These are phyloP conservation scores for Palythoa caribaeorum DNA, from an alignment of 92 coral and sea anemone genomes.

Conservation along the genomic window DNA sequence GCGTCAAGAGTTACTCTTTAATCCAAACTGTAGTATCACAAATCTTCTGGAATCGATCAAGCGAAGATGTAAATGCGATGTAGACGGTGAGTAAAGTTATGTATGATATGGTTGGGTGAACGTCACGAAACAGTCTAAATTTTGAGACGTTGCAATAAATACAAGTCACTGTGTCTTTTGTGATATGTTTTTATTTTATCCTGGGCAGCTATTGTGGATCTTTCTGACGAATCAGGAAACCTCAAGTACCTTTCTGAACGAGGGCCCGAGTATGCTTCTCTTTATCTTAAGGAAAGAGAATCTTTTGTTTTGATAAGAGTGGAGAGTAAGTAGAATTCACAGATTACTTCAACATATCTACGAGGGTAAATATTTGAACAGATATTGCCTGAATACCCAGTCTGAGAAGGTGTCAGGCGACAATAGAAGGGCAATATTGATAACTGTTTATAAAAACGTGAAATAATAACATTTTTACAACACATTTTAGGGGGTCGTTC, in stretches of 20 bases:
- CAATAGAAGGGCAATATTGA: no score
- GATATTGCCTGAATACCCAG: neutral
- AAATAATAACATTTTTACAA: no score
- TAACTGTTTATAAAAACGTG: no score
- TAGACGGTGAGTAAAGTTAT: slow-evolving; percentile 66
- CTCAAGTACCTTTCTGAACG: slow-evolving; percentile 87
- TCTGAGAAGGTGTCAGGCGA: no score
- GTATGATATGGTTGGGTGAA: neutral
- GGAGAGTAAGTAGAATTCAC: slow-evolving; percentile 79
- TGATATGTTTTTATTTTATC: neutral
- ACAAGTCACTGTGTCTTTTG: neutral
- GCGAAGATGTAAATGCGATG: slow-evolving; percentile 86
- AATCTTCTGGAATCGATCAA: slow-evolving; percentile 90
- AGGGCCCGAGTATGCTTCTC: slow-evolving; percentile 79
- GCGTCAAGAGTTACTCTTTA: slow-evolving; percentile 85
- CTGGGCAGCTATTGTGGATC: slow-evolving; percentile 84
- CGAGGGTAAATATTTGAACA: neutral
- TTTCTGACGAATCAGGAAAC: slow-evolving; percentile 95
- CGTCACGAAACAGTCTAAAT: neutral
- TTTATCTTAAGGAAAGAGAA: slow-evolving; percentile 84
- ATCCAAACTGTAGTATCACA: slow-evolving; percentile 90
- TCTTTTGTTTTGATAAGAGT: slow-evolving; percentile 92
- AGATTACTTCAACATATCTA: neutral
- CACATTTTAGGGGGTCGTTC: no score
- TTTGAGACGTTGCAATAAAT: neutral